Evolutionary conservation across 2,113 vertebrate genomes (phyloP).

Genomic region (Burhinus oedicnemus): DNA sequence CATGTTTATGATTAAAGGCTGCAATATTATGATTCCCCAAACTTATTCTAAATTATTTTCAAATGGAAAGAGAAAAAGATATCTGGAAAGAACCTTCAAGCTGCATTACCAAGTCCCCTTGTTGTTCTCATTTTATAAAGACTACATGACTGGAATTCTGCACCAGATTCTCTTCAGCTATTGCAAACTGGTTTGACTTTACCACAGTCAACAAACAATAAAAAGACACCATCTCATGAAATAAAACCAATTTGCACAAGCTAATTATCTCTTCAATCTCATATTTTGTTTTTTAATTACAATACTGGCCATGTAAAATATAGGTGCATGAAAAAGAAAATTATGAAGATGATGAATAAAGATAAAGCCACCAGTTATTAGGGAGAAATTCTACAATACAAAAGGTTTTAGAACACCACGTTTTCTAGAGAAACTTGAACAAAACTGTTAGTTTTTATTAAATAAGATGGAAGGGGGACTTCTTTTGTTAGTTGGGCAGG

Average conservation of each 20-base stretch:
- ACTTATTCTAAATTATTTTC: slow-evolving; percentile 44
- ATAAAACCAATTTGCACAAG: not conserved
- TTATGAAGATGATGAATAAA: not conserved
- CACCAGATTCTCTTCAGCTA: not conserved
- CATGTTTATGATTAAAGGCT: slow-evolving; percentile 41
- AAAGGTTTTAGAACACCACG: not conserved
- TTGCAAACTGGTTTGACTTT: not conserved
- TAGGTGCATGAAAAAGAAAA: not conserved
- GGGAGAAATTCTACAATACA: not conserved
- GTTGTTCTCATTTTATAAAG: not conserved
- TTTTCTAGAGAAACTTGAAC: not conserved
- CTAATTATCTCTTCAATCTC: not conserved
- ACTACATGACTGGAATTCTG: not conserved
- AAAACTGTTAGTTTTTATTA: not conserved
- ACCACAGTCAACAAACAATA: not conserved
- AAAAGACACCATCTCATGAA: not conserved
- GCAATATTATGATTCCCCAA: not conserved
- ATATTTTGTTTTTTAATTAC: not conserved
- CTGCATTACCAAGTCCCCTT: slow-evolving; percentile 10
- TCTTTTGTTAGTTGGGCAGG: not conserved
- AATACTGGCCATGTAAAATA: not conserved
- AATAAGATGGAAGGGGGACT: not conserved
- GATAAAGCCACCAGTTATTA: not conserved
- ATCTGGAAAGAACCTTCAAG: slow-evolving; percentile 10
- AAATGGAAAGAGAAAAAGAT: slow-evolving; percentile 38